Evolutionary conservation across 2,113 vertebrate species (phyloP).

Genomic region (Paramisgurnus dabryanus): DNA sequence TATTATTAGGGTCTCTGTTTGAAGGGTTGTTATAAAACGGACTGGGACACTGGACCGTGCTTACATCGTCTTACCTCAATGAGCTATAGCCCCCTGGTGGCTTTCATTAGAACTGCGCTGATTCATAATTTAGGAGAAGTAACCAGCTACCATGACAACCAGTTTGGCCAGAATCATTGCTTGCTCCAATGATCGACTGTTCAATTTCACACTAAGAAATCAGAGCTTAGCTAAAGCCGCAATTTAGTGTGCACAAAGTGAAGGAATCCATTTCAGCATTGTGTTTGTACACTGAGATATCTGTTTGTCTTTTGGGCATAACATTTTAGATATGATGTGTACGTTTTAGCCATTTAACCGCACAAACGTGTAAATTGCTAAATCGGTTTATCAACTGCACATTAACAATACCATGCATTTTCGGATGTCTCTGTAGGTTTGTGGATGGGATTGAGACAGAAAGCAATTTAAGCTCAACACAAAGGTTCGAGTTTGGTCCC

Average conservation of each 20-base stretch:
- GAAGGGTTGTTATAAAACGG: background rate
- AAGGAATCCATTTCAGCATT: background rate
- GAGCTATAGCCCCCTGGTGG: conserved; percentile 45
- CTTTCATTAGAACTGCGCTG: conserved; percentile 14
- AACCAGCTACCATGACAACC: conserved; percentile 70
- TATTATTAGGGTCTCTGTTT: background rate
- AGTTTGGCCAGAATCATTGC: conserved; percentile 30
- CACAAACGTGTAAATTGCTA: background rate
- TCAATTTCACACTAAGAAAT: conserved; percentile 37
- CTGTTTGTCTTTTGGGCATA: background rate
- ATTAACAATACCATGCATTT: background rate
- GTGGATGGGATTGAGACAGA: conserved; percentile 82
- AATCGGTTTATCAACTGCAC: background rate
- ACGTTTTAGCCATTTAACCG: background rate
- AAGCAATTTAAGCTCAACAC: conserved; percentile 63
- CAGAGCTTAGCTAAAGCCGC: conserved; percentile 12
- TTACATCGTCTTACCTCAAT: background rate
- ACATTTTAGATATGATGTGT: background rate
- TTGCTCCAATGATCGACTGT: conserved; percentile 12
- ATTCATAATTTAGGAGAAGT: conserved; percentile 50
- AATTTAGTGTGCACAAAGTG: background rate
- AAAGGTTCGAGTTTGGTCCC: conserved; percentile 78
- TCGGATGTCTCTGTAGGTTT: conserved; percentile 63
- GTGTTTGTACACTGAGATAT: background rate
- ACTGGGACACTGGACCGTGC: background rate